Conservation (phyloP, 37 sponge, comb jelly and placozoan genomes). For the Chondrosia reniformis region DNA sequence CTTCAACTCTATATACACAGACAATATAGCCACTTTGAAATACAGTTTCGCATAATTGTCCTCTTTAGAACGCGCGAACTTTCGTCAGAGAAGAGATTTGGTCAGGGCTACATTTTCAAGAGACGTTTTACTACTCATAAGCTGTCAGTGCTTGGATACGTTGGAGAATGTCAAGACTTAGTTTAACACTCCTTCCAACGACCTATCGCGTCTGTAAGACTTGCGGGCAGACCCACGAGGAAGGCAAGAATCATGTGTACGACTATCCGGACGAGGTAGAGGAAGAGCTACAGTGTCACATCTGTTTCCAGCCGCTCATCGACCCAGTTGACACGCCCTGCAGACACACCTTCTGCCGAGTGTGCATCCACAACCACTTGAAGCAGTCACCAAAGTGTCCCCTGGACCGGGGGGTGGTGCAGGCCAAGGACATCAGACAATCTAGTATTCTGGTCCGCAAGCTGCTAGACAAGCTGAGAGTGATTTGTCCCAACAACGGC, state of each 20-base stretch:
- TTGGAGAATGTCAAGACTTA: slow-evolving; percentile 8
- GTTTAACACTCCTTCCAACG: not conserved
- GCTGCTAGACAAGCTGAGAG: slow-evolving; percentile 73
- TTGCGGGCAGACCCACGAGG: slow-evolving; percentile 74
- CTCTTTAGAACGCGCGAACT: no score
- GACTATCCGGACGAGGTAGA: slow-evolving; percentile 82
- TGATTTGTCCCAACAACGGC: slow-evolving; percentile 81
- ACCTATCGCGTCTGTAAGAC: slow-evolving; percentile 47
- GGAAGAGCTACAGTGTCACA: slow-evolving; percentile 62
- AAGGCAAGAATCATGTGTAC: slow-evolving; percentile 70
- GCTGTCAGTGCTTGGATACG: no score
- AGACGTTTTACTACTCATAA: no score
- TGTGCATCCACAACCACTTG: slow-evolving; percentile 49
- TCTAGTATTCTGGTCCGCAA: slow-evolving; percentile 65
- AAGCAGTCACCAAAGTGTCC: slow-evolving; percentile 49
- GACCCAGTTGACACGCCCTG: slow-evolving; percentile 86
- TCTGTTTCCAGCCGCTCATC: slow-evolving; percentile 75
- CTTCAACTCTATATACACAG: no score
- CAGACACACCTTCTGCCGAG: slow-evolving; percentile 75
- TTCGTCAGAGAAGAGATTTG: no score
- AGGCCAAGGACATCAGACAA: slow-evolving; percentile 41
- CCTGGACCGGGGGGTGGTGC: slow-evolving; percentile 29
- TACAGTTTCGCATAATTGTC: no score
- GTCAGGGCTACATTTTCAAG: no score
- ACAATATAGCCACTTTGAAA: no score